These are phyloP conservation scores for Nyctibius grandis DNA, from an alignment of 2,797 vertebrate genomes.

Conservation along the genomic window DNA sequence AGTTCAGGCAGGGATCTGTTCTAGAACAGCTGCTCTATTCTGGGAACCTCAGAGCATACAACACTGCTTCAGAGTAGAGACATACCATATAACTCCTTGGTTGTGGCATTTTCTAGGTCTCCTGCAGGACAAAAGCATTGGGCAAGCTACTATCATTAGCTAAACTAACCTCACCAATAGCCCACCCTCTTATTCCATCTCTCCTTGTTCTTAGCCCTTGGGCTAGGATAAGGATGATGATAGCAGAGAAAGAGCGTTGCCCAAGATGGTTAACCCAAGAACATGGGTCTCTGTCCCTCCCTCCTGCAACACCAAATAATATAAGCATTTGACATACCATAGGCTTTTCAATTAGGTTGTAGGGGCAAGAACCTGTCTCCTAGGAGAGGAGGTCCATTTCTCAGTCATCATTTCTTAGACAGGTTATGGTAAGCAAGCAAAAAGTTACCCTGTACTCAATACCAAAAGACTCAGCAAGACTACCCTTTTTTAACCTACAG, in stretches of 20 bases:
- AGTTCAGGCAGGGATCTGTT: not conserved
- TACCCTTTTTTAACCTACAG: not conserved
- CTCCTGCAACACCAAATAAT: not conserved
- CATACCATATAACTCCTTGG: rapidly evolving
- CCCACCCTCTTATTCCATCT: not conserved
- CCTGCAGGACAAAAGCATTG: not conserved
- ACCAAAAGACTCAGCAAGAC: not conserved
- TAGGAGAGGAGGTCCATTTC: not conserved
- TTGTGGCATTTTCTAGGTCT: not conserved
- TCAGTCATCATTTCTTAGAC: not conserved
- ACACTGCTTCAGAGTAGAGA: not conserved
- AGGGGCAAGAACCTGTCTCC: not conserved
- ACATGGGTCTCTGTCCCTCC: not conserved
- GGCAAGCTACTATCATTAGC: not conserved
- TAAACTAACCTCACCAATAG: not conserved
- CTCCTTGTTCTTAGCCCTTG: not conserved
- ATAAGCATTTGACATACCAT: rapidly evolving
- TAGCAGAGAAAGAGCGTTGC: not conserved
- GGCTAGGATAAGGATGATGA: not conserved
- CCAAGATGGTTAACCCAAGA: not conserved
- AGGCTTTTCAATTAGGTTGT: not conserved
- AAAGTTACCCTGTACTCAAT: not conserved
- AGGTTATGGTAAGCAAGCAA: not conserved
- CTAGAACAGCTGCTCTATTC: not conserved
- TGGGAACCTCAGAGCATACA: not conserved